phyloP scores from a whole-genome alignment of 2,113 vertebrate genomes.

The Dromas ardeola region DNA sequence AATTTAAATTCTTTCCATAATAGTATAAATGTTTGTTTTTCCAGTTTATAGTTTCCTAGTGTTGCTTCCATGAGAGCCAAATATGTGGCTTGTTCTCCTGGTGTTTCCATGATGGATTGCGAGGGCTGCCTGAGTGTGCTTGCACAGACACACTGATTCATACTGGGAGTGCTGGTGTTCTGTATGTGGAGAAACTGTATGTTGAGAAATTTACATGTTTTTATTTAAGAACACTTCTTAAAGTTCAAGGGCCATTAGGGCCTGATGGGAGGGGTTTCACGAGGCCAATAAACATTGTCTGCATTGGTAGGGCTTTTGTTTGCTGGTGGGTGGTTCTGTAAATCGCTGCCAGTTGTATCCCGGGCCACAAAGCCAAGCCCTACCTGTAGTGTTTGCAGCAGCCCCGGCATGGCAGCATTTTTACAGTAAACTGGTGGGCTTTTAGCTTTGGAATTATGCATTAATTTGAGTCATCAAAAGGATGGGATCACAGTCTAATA shows the following conservation, averaged over 20 bases:
- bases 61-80: background rate
- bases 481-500: background rate
- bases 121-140: background rate
- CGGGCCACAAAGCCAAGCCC: rapidly evolving
- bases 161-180: background rate
- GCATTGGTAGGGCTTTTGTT: background rate
- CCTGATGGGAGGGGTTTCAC: background rate
- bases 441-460: background rate
- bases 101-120: background rate
- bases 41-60: background rate
- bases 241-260: background rate
- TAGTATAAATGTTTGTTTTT: conserved; percentile 7
- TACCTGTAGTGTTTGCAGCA: background rate
- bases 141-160: background rate
- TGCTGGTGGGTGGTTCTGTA: background rate
- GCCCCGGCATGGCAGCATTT: background rate
- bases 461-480: conserved; percentile 37
- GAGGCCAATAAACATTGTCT: background rate
- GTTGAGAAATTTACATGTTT: background rate
- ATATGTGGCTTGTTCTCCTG: background rate
- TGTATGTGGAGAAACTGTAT: background rate
- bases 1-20: conserved; percentile 19
- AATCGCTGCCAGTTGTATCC: background rate
- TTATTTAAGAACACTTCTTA: background rate
- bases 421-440: background rate